These are phyloP conservation scores for Lasaia peninsularis DNA, from an alignment of 1,140 invertebrate genomes.

Conservation along the genomic window DNA sequence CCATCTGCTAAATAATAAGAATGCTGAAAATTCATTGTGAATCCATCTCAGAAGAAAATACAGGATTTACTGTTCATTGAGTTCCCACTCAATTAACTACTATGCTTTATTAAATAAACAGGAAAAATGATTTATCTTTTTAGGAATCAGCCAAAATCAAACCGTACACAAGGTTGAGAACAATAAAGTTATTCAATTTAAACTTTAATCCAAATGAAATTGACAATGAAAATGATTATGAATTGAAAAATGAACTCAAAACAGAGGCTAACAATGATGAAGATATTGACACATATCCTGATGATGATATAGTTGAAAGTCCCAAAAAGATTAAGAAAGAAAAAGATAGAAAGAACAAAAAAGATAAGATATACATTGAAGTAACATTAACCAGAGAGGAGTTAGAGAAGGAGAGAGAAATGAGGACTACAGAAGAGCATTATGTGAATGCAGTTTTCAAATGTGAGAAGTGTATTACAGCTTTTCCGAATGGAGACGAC, in stretches of 20 bases:
- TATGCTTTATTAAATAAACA: too few relatives aligned
- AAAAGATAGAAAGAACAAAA: slow-evolving; percentile 15
- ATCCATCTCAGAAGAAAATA: too few relatives aligned
- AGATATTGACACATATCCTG: slow-evolving; percentile 15
- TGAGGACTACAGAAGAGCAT: slow-evolving; percentile 35
- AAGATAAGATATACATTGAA: slow-evolving; percentile 34
- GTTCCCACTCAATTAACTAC: too few relatives aligned
- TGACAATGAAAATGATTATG: slow-evolving; percentile 3
- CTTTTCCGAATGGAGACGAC: slow-evolving; percentile 59
- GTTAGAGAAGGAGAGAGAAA: slow-evolving; percentile 42
- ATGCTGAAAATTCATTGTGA: too few relatives aligned
- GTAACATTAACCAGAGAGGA: slow-evolving; percentile 43
- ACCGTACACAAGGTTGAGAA: slow-evolving; percentile 1
- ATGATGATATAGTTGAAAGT: slow-evolving; percentile 22
- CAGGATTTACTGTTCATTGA: too few relatives aligned
- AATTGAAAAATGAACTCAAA: slow-evolving; percentile 1
- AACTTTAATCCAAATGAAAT: background rate
- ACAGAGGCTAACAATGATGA: slow-evolving; percentile 13
- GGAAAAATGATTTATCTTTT: too few relatives aligned
- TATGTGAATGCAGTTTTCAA: slow-evolving; percentile 59
- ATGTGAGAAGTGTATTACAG: slow-evolving; percentile 48
- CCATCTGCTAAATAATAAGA: too few relatives aligned
- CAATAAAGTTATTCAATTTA: slow-evolving; percentile 4
- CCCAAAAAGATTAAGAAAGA: slow-evolving; percentile 21
- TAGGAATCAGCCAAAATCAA: background rate